Evolutionary conservation across 2,797 vertebrate species (phyloP).

Genomic region (Pangasius sanitwongsei): DNA sequence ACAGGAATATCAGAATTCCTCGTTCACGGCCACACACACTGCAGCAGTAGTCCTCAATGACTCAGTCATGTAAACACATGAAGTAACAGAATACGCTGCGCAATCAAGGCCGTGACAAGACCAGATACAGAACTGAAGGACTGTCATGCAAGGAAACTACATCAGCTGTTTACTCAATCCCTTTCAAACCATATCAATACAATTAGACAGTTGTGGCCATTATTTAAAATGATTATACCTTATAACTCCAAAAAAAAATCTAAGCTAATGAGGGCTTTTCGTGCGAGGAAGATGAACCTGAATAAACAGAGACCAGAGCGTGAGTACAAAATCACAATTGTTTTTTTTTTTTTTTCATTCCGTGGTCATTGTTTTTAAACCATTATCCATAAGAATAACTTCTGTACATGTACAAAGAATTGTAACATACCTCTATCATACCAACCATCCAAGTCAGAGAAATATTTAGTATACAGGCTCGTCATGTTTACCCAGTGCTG

Average conservation of each 20-base stretch:
- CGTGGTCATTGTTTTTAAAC: slow-evolving; percentile 64
- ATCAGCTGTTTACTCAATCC: slow-evolving; percentile 25
- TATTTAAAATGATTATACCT: background rate
- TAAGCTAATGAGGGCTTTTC: background rate
- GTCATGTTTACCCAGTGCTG: slow-evolving; percentile 80
- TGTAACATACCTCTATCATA: slow-evolving; percentile 69
- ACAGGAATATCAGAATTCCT: slow-evolving; percentile 67
- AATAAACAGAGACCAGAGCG: background rate
- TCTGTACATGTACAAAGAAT: slow-evolving; percentile 72
- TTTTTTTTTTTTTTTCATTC: slow-evolving; percentile 33
- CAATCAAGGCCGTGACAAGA: slow-evolving; percentile 68
- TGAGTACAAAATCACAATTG: slow-evolving; percentile 50
- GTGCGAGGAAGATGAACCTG: background rate
- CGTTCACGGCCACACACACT: slow-evolving; percentile 59
- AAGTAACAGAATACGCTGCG: slow-evolving; percentile 68
- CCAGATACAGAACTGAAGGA: slow-evolving; percentile 61
- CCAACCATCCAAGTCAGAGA: slow-evolving; percentile 76
- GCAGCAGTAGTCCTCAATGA: slow-evolving; percentile 66
- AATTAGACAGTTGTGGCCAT: background rate
- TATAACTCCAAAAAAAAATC: background rate
- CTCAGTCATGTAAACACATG: slow-evolving; percentile 72
- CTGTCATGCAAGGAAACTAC: slow-evolving; percentile 44
- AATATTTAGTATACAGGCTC: slow-evolving; percentile 82
- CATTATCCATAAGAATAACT: slow-evolving; percentile 69
- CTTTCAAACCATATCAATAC: background rate